Evolutionary conservation across 2,113 vertebrate species (phyloP), one percentile per base, ranked within the genome.

Genomic region (Hepsetus odoe): DNA sequence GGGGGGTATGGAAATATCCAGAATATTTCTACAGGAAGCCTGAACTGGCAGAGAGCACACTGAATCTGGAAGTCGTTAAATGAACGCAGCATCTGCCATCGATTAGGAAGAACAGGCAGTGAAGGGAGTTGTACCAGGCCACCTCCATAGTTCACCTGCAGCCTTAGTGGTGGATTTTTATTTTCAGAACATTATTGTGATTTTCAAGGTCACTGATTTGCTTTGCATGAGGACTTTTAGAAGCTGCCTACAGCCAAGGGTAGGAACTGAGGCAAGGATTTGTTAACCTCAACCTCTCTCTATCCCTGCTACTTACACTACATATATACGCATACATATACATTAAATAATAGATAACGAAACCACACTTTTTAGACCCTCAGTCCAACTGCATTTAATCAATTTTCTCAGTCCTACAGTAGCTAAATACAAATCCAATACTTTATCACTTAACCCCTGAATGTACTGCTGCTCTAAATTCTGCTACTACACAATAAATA

Each of bases 41-140:
- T 66, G 42, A 61, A 59, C 76, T 81, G 76, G 66, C 88, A 88
- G 84, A 85, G 84, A 85, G 79, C 59, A 80, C 84, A 67, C 0
- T 28, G 14, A 74, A 33, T 88, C 91, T 92, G 92, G 90, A 89
- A 92, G 84, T 86, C 80, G 91, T 91, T 93, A 90, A 85, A 83
- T 69, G 83, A 84, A 82, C 83, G 35, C 68, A 51, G 30, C 53
- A 91, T 91, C 92, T 93, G 91, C 83, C 87, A 84, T 86, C 84
- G 87, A 89, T 91, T 92, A 90, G 82, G 80, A 81, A 71, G 78
- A 83, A 79, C 82, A 77, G 85, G 85, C 87, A 58, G 72, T 12
- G 51, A 49, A 38, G 83, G 86, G 86, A 90, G 40, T 59, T 24
- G 7, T 85, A 74, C 42, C 51, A 30, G 77, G 68, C 61, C 49